A percentile compares a stretch with the other conserved stretches of the same genome.
These are phyloP conservation scores for Apodemus agrarius DNA, from an alignment of 2,797 vertebrate species.

Conservation along the genomic window DNA sequence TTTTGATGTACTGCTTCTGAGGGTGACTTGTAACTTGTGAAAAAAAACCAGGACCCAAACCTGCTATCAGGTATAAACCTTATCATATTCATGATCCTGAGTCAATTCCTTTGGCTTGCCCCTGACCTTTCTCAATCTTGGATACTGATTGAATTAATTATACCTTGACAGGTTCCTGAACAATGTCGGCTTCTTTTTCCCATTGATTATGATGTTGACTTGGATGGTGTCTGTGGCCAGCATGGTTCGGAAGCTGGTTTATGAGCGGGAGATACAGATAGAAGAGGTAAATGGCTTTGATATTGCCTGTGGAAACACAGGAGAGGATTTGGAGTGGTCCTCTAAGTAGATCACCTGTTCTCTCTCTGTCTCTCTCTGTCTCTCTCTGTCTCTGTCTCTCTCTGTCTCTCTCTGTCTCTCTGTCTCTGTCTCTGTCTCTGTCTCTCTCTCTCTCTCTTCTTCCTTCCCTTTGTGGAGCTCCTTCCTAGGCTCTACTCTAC, in stretches of 20 bases:
- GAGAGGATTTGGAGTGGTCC: not conserved
- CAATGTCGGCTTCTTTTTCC: conserved; percentile 86
- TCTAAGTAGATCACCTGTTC: accelerated
- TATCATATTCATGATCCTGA: too few species aligned
- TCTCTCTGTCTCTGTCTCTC: conserved; percentile 29
- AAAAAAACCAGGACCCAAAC: not conserved
- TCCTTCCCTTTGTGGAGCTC: not conserved
- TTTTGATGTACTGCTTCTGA: not conserved
- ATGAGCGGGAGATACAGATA: conserved; percentile 86
- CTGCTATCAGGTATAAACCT: accelerated
- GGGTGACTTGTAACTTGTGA: not conserved
- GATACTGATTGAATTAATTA: not conserved
- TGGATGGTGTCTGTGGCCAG: conserved; percentile 87
- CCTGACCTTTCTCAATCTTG: not conserved
- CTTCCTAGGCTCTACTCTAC: not conserved
- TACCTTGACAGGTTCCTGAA: conserved; percentile 85
- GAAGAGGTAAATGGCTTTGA: conserved; percentile 84
- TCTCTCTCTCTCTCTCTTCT: conserved; percentile 18
- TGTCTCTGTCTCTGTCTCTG: too few species aligned
- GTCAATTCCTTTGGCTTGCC: not conserved
- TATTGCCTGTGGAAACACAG: not conserved
- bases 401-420: conserved; percentile 38
- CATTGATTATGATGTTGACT: conserved; percentile 87
- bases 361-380: too few species aligned
- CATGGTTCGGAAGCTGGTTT: conserved; percentile 87